Evolutionary conservation across 2,797 vertebrate genomes (phyloP), one percentile per base, ranked within the genome.

Genomic region (Lates japonicus): DNA sequence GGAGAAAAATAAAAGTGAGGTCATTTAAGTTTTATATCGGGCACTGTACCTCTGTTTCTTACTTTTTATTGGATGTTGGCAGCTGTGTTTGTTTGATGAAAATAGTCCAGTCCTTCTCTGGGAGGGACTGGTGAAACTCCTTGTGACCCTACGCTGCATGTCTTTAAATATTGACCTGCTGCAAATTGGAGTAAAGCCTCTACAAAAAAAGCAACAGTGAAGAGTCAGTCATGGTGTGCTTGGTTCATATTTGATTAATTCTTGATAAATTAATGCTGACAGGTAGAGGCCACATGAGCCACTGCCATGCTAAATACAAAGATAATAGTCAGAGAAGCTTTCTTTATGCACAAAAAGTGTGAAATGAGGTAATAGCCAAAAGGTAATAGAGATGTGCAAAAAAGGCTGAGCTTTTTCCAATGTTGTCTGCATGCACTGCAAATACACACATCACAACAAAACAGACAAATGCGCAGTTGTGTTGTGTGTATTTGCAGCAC

Each of bases 1-100:
- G 63, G 60, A 80, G 80, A 78, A 78, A 89, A 91, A 88, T 86
- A 82, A 88, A 88, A 93, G 70, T 68, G 70, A 86, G 80, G 74
- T 88, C 59, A 79, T 86, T 81, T 76, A 41, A 66, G 70, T 87
- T 84, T 92, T 64, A 84, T 80, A 61, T 59, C 39, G 9, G 42
- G 41, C 62, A 58, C 60, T 65, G 51, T 37, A 17, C 63, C 25
- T 81, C 52, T 74, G 44, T 59, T 29, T 68, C 17, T 42, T 48
- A 25, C 29, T 70, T 83, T 85, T 87, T 75, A 82, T 59, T 90
- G 62, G 63, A 54, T 74, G 76, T 65, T 86, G 65, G 73, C 76
- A 88, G 81, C 70, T 88, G 85, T 67, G 81, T 70, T 72, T 76
- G 80, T 63, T 63, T 52, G 49, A 76, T 81, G 64, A 76, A 87